Percentiles rank a stretch among this genome's conserved stretches.
Conservation (phyloP, 2,113 vertebrate genomes). For the Leucoraja erinaceus region DNA sequence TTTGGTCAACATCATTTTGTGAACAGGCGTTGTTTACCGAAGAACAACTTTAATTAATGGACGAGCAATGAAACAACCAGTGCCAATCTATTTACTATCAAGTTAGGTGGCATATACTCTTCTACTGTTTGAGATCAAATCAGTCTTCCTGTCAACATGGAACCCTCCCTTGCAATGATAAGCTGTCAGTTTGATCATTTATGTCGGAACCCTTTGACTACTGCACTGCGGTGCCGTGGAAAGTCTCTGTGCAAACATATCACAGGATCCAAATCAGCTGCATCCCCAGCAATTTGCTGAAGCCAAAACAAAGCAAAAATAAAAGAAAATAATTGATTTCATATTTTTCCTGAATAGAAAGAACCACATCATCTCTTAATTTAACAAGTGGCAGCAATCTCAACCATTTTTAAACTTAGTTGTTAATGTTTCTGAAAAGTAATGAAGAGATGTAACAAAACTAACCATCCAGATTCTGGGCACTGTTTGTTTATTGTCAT, state of each 20-base stretch:
- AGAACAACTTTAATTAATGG: constrained; percentile 52
- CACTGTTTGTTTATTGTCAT: too few relatives aligned
- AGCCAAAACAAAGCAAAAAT: not conserved
- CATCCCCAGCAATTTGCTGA: not conserved
- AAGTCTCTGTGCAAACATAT: constrained; percentile 53
- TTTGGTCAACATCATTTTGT: constrained; percentile 53
- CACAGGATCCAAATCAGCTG: not conserved
- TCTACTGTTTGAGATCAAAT: constrained; percentile 61
- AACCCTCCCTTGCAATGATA: constrained; percentile 50
- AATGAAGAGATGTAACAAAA: not conserved
- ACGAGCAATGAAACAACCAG: constrained; percentile 47
- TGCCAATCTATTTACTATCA: constrained; percentile 57
- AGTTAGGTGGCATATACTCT: constrained; percentile 57
- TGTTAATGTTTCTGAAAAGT: not conserved
- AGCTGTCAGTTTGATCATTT: constrained; percentile 57
- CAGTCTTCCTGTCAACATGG: constrained; percentile 57
- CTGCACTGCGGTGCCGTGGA: constrained; percentile 52
- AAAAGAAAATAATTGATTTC: not conserved
- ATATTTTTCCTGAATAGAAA: not conserved
- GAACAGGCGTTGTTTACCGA: constrained; percentile 57
- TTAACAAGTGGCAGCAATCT: not conserved
- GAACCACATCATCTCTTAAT: not conserved
- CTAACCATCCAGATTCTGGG: not conserved
- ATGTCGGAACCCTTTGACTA: constrained; percentile 43
- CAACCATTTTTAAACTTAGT: not conserved